Base-by-base conservation (phyloP, 2,797 vertebrate genomes). In the Mormyrops boulengeri region DNA sequence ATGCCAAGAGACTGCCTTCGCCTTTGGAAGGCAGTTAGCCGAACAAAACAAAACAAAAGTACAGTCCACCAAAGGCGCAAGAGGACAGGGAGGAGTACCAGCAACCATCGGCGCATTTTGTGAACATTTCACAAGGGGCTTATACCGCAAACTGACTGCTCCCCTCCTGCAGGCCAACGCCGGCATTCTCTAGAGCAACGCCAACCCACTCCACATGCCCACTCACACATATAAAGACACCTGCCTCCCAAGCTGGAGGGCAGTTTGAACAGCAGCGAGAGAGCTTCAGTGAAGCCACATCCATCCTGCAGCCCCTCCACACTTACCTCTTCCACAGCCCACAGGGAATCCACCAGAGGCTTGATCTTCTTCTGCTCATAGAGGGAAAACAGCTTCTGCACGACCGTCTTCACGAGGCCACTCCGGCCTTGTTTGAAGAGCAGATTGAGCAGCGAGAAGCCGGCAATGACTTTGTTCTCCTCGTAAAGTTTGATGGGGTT, bases 401-500 rank as follows among this genome's bases (percentile, higher is more conserved):
- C 96, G 89, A 97, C 96, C 2, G 93, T 91, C 77, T 95, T 97
- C 90, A 99, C 95, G 38, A 97, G 96, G 90, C 92, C 93, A 2
- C 96, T 94, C 82, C 97, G 96, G 89, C 97, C 97, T 92, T 99
- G 98, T 93, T 98, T 99, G 95, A 99, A 99, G 91, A 99, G 98
- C 66, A 99, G 96, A 92, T 97, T 99, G 91, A 99, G 95, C 88
- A 99, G 97, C 3, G 99, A 99, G 93, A 99, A 99, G 62, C 99
- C 99, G 0, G 98, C 98, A 62, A 99, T 99, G 92, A 98, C 96
- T 96, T 99, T 99, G 96, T 99, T 99, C 93, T 99, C 99, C 93
- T 99, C 99, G 0, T 98, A 99, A 4, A 99, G 96, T 95, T 99
- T 99, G 94, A 99, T 98, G n/a, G 98, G 98, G 94, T 99, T 99